Evolutionary conservation across 2,113 vertebrate species (phyloP).

Genomic region (Lycocorax pyrrhopterus): DNA sequence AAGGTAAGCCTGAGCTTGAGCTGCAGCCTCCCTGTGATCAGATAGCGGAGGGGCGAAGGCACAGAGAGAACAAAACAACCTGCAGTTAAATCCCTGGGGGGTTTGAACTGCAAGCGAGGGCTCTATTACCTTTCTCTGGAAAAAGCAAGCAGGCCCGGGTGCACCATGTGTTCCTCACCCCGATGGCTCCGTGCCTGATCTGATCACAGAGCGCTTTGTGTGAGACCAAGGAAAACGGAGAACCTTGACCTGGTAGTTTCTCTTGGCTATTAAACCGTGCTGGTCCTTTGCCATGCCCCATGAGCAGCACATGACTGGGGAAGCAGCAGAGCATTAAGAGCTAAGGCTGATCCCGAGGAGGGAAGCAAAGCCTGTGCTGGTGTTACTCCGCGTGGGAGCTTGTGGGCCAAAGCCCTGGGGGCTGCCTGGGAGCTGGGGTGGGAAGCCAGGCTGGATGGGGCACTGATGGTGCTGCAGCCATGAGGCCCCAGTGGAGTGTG

Average conservation of each 20-base stretch:
- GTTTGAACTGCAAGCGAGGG: not conserved
- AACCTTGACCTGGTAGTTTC: conserved; percentile 9
- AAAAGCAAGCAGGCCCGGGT: not conserved
- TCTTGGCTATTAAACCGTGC: not conserved
- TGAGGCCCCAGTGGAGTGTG: fast-evolving
- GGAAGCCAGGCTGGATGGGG: not conserved
- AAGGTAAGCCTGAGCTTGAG: not conserved
- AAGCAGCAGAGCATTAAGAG: not conserved
- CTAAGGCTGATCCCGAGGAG: not conserved
- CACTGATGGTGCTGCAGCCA: fast-evolving
- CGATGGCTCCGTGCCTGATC: not conserved
- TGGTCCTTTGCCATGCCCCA: not conserved
- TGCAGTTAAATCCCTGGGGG: not conserved
- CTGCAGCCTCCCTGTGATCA: not conserved
- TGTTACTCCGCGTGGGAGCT: not conserved
- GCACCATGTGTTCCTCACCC: fast-evolving
- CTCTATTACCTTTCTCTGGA: not conserved
- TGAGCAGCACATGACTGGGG: not conserved
- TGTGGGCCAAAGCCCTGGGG: fast-evolving
- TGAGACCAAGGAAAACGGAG: not conserved
- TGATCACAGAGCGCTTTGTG: not conserved
- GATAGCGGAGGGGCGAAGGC: not conserved
- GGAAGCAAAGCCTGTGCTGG: not conserved
- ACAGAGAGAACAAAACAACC: not conserved
- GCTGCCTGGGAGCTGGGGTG: not conserved